Evolutionary conservation across 2,888 invertebrate genomes (phyloP).

Genomic region (Hyalella azteca): DNA sequence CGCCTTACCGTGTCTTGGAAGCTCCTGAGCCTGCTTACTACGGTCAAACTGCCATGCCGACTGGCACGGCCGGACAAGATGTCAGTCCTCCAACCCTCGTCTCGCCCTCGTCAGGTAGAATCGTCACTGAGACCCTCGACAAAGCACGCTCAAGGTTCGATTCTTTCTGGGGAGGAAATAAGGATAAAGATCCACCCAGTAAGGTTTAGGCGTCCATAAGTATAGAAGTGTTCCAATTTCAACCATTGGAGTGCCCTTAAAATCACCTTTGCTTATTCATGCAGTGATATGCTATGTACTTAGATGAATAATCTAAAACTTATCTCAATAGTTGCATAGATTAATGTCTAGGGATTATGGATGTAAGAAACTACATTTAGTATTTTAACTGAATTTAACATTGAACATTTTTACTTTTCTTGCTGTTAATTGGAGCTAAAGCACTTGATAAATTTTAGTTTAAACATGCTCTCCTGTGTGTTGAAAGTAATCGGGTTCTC

Average conservation of each 20-base stretch:
- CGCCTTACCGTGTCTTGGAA: conserved; percentile 57
- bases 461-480: not conserved
- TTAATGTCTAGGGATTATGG: conserved; percentile 29
- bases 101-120: conserved; percentile 57
- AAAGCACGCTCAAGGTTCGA: conserved; percentile 58
- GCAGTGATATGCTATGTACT: conserved; percentile 36
- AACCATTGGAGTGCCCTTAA: conserved; percentile 39
- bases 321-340: conserved; percentile 15
- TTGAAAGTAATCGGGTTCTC: conserved; percentile 13
- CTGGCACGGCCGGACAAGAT: conserved; percentile 47
- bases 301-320: conserved; percentile 20
- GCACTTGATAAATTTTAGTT: not conserved
- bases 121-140: conserved; percentile 57
- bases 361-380: not conserved
- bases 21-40: conserved; percentile 56
- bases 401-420: no score
- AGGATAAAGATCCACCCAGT: conserved; percentile 58
- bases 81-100: conserved; percentile 55
- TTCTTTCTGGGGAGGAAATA: conserved; percentile 58
- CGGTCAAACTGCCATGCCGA: conserved; percentile 46
- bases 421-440: no score
- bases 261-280: conserved; percentile 22
- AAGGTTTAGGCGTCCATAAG: conserved; percentile 58
- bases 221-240: conserved; percentile 55
- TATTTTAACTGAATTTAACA: not conserved